These are phyloP conservation scores for Echinometra lucunter DNA, from an alignment of 53 echinoderm and acorn worm genomes.

Conservation along the genomic window DNA sequence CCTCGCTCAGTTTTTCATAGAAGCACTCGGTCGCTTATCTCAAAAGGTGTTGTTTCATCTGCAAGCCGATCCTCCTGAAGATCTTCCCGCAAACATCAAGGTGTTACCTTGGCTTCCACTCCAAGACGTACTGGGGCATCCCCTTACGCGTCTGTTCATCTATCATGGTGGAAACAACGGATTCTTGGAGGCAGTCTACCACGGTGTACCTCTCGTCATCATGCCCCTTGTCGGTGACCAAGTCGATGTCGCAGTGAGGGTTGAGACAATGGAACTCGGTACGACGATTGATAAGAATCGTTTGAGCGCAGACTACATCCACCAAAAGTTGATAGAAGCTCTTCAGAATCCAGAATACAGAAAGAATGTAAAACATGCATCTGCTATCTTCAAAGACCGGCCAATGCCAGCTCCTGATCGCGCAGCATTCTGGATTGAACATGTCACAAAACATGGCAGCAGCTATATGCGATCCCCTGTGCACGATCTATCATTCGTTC, in stretches of 20 bases:
- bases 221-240: not conserved
- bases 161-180: not conserved
- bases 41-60: constrained; percentile 55
- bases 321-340: no score
- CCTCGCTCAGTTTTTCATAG: not conserved
- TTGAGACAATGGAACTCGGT: no score
- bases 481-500: constrained; percentile 10
- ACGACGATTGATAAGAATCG: no score
- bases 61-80: not conserved
- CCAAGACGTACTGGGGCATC: constrained; percentile 55
- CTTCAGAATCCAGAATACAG: constrained; percentile 17
- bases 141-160: not conserved
- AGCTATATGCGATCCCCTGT: constrained; percentile 8
- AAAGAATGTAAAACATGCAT: not conserved
- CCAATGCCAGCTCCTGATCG: constrained; percentile 11
- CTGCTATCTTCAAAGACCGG: constrained; percentile 24
- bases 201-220: not conserved
- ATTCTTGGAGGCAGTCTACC: not conserved
- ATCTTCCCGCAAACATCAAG: constrained; percentile 38
- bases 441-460: constrained; percentile 20
- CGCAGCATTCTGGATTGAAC: constrained; percentile 44
- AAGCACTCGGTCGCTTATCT: not conserved
- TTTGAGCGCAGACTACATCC: no score
- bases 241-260: not conserved
- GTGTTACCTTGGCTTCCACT: constrained; percentile 57